Evolutionary conservation across 2,113 vertebrate species (phyloP).

Genomic region (Vulpes lagopus): DNA sequence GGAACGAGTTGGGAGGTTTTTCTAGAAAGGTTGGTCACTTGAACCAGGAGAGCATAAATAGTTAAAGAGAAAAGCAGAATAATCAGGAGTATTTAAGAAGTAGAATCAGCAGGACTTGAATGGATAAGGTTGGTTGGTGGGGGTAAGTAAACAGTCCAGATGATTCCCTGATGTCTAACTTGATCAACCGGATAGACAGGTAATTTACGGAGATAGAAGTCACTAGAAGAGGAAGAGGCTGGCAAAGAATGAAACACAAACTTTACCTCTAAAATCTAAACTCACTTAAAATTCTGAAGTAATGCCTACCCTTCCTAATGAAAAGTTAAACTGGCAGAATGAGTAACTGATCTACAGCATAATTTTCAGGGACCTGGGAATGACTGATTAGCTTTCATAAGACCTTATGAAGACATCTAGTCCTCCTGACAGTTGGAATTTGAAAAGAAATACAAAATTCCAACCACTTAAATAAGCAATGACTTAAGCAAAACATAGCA

Average conservation of each 20-base stretch:
- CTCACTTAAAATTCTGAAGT: conserved; percentile 6
- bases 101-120: not conserved
- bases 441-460: conserved; percentile 57
- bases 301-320: not conserved
- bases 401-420: conserved; percentile 41
- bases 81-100: not conserved
- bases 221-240: not conserved
- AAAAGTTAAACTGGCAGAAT: conserved; percentile 3
- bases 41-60: not conserved
- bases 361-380: conserved; percentile 16
- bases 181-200: not conserved
- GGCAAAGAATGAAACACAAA: not conserved
- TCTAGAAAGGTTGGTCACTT: not conserved
- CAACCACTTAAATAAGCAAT: conserved; percentile 48
- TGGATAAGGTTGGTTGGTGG: not conserved
- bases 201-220: not conserved
- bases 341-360: not conserved
- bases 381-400: conserved; percentile 43
- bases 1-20: not conserved
- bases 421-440: conserved; percentile 32
- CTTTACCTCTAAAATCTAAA: not conserved
- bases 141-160: not conserved
- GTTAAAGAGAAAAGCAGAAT: not conserved
- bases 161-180: not conserved
- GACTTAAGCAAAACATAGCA: not conserved